Base-by-base conservation (phyloP, 2,113 vertebrate genomes). In the Raja brachyura region DNA sequence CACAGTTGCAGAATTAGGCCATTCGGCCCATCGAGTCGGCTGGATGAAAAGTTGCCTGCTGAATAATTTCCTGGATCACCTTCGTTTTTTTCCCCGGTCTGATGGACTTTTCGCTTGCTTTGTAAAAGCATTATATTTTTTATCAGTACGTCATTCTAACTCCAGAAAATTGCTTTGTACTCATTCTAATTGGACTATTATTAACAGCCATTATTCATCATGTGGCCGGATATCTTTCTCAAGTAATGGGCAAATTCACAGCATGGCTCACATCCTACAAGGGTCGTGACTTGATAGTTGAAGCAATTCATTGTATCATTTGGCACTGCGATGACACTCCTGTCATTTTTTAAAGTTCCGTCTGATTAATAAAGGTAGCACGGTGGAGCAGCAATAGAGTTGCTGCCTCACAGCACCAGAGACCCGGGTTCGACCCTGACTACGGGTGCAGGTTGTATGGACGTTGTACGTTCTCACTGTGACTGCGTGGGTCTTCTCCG, bases 221-320 rank as follows among this genome's bases (percentile, higher is more conserved):
- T 61, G 25, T 10, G 81, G 81, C 81, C 28, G 81, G 54, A 85
- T 85, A 85, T 85, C 5, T 48, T 54, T 85, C 81, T 61, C 81
- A 28, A 85, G 59, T 85, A 85, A 85, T 85, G 81, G 56, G 81
- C 81, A 85, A 85, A 85, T 85, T 85, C 81, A 85, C 81, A 85
- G 81, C 81, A 59, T 59, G 61, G 11, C 86, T 90, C 61, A 90
- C 31, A 68, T 68, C n/a, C 56, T 63, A 20, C 86, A 70, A 39
- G 86, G 86, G 16, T 68, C 66, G 68, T 39, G 18, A 63, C 10
- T 90, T 90, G 61, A 90, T n/a, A 68, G 86, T 68, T 90, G 86
- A 90, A 90, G 61, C 59, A 90, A 90, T 68, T 90, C 86, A 90
- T 90, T 70, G 63, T 68, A 70, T 70, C n/a, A 90, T 70, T 90